Base-by-base conservation (phyloP, 2,113 vertebrate genomes). In the Cyphomyrus discorhynchus region DNA sequence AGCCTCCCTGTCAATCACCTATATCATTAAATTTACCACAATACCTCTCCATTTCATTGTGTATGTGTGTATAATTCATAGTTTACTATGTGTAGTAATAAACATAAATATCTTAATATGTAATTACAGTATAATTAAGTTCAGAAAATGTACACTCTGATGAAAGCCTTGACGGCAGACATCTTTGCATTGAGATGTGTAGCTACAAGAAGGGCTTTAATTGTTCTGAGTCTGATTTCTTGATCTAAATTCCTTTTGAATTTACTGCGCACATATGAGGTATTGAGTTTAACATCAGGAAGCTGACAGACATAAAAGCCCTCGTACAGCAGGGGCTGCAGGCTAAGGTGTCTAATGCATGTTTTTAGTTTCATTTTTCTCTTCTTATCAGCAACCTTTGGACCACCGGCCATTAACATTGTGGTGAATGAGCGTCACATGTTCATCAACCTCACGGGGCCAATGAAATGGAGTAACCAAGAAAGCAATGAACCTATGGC, bases 1-100 rank as follows among this genome's bases (percentile, higher is more conserved):
- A 98, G 98, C 92, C 87, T 24, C 1, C 2, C 89, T 24, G 8
- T 56, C 45, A 49, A 27, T 27, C 21, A 85, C 39, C 45, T 50
- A 13, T 13, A 85, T 31, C 2, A n/a, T 49, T 50, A 27, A 24
- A 49, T 19, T 85, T 3, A 50, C 17, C 47, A 50, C 8, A n/a
- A 2, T 86, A 27, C 21, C 46, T 17, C 35, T 80, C 0, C 11
- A 80, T 80, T 80, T 31, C 35, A 39, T 80, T 80, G 31, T 53
- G 5, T 53, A 53, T 52, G 50, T 58, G 17, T 62, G 1, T 62
- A 62, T 62, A 8, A 24, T 62, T 62, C 58, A 24, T 62, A n/a
- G 58, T 62, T 24, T n/a, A 62, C 5, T n/a, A 5, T 62, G 58
- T n/a, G 58, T 10, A 66, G 24, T 8, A 66, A 66, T 53, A 53